Evolutionary conservation across 2,797 vertebrate genomes (phyloP), one percentile per base, ranked within the genome.

Genomic region (Percopsis omiscomaycus): DNA sequence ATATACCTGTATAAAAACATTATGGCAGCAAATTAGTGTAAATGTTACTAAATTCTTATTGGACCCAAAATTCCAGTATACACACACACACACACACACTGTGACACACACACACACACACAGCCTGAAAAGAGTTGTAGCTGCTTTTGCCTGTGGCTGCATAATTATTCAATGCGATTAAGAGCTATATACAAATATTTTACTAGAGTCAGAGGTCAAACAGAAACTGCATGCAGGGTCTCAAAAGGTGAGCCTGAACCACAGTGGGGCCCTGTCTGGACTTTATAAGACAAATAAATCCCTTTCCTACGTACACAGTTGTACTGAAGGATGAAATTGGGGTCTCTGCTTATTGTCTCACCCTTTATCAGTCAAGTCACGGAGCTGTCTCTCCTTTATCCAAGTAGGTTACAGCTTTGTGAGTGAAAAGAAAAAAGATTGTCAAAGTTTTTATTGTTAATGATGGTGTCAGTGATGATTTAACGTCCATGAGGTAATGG

Each of bases 141-240:
- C 55, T 64, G 57, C 14, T 66, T 22, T 61, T 6, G 12, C n/a
- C 72, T 64, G 50, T 48, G 48, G 60, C 48, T 52, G 68, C 62
- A 63, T 71, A 66, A 66, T 75, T 73, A 50, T 42, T 42, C 58
- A 54, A 66, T 22, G 22, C 32, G 6, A 5, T 37, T 37, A 37
- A 37, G 4, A 6, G 32, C 32, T 37, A 37, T 37, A 37, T 37
- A 37, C 4, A 37, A 6, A 37, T 5, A 6, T 42, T 59, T 30
- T 22, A 73, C 64, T 47, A 50, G 64, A 81, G 66, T 45, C 57
- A 29, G 59, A 75, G 72, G 76, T 74, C 75, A 69, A 82, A 54
- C 29, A 6, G 47, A 16, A 14, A 12, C 54, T 0, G 0, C 48
- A 58, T 59, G 42, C 58, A 64, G 62, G 15, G 29, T 70, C 61